Conservation (phyloP, 2,888 invertebrate species). For the Nebria brevicollis region DNA sequence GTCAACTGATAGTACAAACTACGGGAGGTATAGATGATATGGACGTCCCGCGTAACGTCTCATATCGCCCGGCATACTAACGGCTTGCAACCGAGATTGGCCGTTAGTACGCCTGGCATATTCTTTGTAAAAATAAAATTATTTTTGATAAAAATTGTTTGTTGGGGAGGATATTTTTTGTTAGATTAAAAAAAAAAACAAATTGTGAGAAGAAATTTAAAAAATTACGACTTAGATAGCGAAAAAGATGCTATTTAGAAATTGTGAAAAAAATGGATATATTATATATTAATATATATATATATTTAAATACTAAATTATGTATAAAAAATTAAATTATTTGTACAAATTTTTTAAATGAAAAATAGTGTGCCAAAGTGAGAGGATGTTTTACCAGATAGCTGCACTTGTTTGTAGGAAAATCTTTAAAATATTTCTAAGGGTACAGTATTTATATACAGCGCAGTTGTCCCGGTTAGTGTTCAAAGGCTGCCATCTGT, state of each 20-base stretch:
- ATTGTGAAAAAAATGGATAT: slow-evolving; percentile 66
- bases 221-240: slow-evolving; percentile 57
- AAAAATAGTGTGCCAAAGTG: slow-evolving; percentile 63
- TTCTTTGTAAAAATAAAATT: slow-evolving; percentile 65
- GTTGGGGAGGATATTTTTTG: slow-evolving; percentile 68
- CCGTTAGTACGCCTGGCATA: slow-evolving; percentile 52
- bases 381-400: slow-evolving; percentile 63
- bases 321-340: slow-evolving; percentile 65
- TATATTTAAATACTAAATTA: slow-evolving; percentile 61
- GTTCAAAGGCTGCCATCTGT: slow-evolving; percentile 37
- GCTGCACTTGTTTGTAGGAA: slow-evolving; percentile 61
- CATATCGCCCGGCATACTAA: slow-evolving; percentile 45
- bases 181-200: slow-evolving; percentile 62
- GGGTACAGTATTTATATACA: slow-evolving; percentile 63
- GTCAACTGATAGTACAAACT: slow-evolving; percentile 64
- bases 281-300: slow-evolving; percentile 60
- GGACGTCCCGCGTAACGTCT: slow-evolving; percentile 52
- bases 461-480: slow-evolving; percentile 47
- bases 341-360: slow-evolving; percentile 63
- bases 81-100: slow-evolving; percentile 32
- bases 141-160: slow-evolving; percentile 75
- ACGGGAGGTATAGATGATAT: slow-evolving; percentile 61
- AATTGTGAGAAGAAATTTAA: slow-evolving; percentile 49
- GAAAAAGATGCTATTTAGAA: slow-evolving; percentile 61
- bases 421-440: slow-evolving; percentile 58